These are phyloP conservation scores for Polydesmus complanatus DNA, from an alignment of 2,888 invertebrate species.

Conservation along the genomic window DNA sequence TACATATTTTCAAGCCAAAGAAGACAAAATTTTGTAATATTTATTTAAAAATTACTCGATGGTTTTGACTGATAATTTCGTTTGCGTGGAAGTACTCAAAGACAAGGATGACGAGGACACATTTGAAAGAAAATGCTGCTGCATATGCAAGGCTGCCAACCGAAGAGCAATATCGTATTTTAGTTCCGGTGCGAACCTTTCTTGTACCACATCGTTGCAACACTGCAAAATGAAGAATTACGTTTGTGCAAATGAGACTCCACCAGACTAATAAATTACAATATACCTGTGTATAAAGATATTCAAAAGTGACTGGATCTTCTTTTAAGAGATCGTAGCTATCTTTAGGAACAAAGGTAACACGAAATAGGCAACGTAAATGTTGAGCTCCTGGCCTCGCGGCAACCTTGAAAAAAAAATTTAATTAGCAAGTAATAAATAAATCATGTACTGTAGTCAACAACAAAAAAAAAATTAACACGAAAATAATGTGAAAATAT, in stretches of 20 bases:
- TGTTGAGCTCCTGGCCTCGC: conserved; percentile 80
- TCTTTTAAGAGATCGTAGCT: conserved; percentile 67
- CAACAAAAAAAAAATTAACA: too few species aligned
- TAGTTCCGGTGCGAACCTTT: conserved; percentile 75
- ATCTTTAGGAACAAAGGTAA: conserved; percentile 75
- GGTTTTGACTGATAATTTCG: conserved; percentile 69
- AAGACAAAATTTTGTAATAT: not conserved
- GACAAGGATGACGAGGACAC: conserved; percentile 38
- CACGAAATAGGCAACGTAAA: conserved; percentile 72
- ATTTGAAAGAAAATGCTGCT: conserved; percentile 72
- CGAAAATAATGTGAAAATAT: too few species aligned
- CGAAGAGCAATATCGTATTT: conserved; percentile 74
- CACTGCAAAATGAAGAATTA: conserved; percentile 41
- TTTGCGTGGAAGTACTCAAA: conserved; percentile 31
- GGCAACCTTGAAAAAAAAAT: too few species aligned
- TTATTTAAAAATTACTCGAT: conserved; percentile 75
- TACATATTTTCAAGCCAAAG: too few species aligned
- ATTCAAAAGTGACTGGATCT: conserved; percentile 75
- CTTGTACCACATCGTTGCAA: conserved; percentile 85
- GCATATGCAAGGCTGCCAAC: conserved; percentile 76
- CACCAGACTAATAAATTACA: conserved; percentile 15
- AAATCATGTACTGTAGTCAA: too few species aligned
- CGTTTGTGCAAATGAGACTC: too few species aligned
- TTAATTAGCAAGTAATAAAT: too few species aligned
- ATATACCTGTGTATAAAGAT: conserved; percentile 60